These are phyloP conservation scores for Tetraneura akinire DNA, from an alignment of 1,140 invertebrate species.

Conservation along the genomic window DNA sequence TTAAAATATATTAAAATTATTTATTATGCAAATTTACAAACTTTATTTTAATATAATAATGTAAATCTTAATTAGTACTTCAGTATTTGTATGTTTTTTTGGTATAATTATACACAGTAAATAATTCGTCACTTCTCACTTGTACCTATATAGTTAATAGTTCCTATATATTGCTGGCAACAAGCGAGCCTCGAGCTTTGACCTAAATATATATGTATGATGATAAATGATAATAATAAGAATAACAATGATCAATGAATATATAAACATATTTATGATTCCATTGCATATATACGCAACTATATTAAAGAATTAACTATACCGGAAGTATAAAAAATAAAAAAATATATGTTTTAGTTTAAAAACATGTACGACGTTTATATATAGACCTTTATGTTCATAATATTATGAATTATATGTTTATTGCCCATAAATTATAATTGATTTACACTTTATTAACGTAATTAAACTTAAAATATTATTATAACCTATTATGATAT, in stretches of 20 bases:
- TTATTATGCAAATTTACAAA: no score
- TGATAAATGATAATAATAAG: conserved; percentile 17
- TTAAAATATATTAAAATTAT: no score
- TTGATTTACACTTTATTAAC: no score
- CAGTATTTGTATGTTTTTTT: no score
- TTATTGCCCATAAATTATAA: no score
- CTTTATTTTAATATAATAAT: no score
- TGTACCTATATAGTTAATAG: no score
- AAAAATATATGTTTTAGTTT: conserved; percentile 13
- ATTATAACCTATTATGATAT: no score
- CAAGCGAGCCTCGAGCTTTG: conserved; percentile 5
- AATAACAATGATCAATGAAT: conserved; percentile 4
- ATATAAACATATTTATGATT: conserved; percentile 8
- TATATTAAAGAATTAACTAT: conserved; percentile 13
- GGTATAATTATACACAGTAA: not conserved
- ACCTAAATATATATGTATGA: conserved; percentile 31
- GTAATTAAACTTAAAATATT: not conserved
- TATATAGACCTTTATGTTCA: not conserved
- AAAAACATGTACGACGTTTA: not conserved
- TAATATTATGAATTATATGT: no score
- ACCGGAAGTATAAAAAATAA: not conserved
- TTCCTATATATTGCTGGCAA: conserved; percentile 13
- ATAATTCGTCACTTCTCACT: no score
- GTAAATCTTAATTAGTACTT: no score
- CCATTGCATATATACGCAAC: not conserved